Evolutionary conservation across 2,888 invertebrate species (phyloP), one percentile per base, ranked within the genome.

Genomic region (Seira ritae): DNA sequence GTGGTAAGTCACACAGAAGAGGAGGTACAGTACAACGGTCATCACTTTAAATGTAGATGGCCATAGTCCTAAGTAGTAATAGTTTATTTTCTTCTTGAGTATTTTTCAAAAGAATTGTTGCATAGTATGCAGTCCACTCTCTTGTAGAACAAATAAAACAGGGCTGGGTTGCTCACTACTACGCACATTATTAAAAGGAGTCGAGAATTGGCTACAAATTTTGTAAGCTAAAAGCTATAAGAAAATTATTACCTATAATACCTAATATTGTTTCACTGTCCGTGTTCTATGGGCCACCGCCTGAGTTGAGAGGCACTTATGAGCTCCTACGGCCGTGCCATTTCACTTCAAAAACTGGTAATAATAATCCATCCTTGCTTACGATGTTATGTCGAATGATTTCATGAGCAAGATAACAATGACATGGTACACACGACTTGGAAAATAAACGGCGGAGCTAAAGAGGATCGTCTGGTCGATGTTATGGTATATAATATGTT

Each of bases 391-490:
- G 85, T 85, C 74, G 78, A 82, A 79, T 82, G 82, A 80, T 82
- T 73, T 82, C 76, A 81, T 72, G 77, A 82, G 82, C 85, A 81
- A 86, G 85, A 86, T 86, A 79, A 83, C 75, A 83, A 80, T 87
- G 87, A 85, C 87, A 82, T 84, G 80, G 87, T 80, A 85, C 87
- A 87, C 87, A 87, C 87, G 87, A 87, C 85, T 70, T 50, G 76
- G 79, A 80, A 84, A 87, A 87, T 85, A 82, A 84, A 87, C 85
- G 85, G 78, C 80, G 31, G 31, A 31, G 31, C 31, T 8, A 31
- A 31, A 31, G 8, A 31, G 8, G 8, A 31, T 31, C n/a, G n/a
- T n/a, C n/a, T n/a, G n/a, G n/a, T n/a, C n/a, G n/a, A n/a, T n/a
- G n/a, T n/a, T n/a, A n/a, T n/a, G n/a, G n/a, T n/a, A n/a, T n/a